Conservation (phyloP, 2,888 invertebrate genomes). For the Ceraclea dissimilis region DNA sequence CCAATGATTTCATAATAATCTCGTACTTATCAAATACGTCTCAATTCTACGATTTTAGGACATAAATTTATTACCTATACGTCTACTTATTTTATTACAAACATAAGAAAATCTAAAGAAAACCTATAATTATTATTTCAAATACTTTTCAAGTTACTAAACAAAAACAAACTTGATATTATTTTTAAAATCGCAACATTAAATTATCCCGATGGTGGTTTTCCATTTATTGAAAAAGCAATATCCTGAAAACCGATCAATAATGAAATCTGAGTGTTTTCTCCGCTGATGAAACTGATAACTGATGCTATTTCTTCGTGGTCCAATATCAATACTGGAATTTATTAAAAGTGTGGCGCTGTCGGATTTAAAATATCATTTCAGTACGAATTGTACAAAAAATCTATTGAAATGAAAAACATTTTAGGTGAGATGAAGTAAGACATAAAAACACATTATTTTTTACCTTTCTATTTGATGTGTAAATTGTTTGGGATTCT, state of each 20-base stretch:
- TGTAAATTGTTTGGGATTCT: not conserved
- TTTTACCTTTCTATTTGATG: not conserved
- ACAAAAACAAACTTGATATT: no score
- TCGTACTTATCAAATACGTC: no score
- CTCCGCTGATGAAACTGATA: slow-evolving; percentile 2
- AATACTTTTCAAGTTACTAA: no score
- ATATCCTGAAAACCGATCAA: slow-evolving; percentile 13
- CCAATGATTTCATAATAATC: no score
- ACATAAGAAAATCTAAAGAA: no score
- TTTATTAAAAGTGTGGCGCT: slow-evolving; percentile 2
- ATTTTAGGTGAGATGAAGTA: not conserved
- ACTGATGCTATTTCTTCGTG: not conserved
- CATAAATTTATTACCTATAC: no score
- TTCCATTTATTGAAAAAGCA: slow-evolving; percentile 17
- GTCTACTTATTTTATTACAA: no score
- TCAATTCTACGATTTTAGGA: no score
- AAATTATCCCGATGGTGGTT: no score
- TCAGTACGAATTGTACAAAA: not conserved
- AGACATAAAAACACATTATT: not conserved
- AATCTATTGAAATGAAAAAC: not conserved
- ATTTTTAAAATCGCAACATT: no score
- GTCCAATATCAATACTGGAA: not conserved
- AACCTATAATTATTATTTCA: no score
- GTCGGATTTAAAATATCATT: not conserved
- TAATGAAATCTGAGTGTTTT: slow-evolving; percentile 10